These are phyloP conservation scores for Stictonetta naevosa DNA, from an alignment of 2,113 vertebrate genomes.

Conservation along the genomic window DNA sequence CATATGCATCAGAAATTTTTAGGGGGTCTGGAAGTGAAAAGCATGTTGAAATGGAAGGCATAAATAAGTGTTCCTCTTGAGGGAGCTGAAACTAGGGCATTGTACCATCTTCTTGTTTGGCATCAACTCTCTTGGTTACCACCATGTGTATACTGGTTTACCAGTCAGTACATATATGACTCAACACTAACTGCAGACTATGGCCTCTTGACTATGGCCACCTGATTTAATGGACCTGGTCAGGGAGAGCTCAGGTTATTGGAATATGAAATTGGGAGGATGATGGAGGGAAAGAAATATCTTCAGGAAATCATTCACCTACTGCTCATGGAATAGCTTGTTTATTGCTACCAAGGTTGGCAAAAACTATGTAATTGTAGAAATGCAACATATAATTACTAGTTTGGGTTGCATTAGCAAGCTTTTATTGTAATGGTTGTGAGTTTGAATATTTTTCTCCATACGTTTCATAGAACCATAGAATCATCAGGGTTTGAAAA, in stretches of 20 bases:
- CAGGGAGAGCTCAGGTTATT: neutral
- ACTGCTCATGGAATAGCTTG: neutral
- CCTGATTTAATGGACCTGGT: neutral
- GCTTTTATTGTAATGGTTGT: neutral
- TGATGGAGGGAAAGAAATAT: neutral
- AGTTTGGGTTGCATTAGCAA: neutral
- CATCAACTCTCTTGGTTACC: neutral
- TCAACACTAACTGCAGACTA: neutral
- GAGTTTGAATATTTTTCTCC: neutral
- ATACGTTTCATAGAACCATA: neutral
- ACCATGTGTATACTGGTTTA: neutral
- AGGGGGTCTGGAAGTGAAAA: neutral
- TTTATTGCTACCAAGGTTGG: neutral
- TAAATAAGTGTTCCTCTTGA: neutral
- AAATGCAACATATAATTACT: neutral
- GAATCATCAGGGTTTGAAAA: too few species aligned
- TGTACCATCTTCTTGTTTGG: neutral
- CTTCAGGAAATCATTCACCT: neutral
- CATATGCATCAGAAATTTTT: neutral
- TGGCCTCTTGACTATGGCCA: neutral
- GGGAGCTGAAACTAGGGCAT: neutral
- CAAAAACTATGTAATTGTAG: neutral
- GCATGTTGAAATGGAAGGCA: neutral
- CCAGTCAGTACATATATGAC: neutral
- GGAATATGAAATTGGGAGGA: neutral